A percentile compares a stretch with the other conserved stretches of the same genome.
These are phyloP conservation scores for Microplitis deprimator DNA, from an alignment of 2,888 invertebrate species.

Conservation along the genomic window DNA sequence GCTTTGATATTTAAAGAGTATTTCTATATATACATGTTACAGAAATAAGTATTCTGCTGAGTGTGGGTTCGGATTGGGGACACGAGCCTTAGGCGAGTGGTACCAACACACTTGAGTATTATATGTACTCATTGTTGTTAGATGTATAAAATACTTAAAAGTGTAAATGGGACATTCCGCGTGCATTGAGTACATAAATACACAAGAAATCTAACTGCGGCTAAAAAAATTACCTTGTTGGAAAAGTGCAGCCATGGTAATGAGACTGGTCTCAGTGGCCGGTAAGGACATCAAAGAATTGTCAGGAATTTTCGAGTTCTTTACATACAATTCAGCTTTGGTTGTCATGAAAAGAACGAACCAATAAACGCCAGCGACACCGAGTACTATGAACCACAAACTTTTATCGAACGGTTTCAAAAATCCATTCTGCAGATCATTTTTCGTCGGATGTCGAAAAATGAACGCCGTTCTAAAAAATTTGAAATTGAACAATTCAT, in stretches of 20 bases:
- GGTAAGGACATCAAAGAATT: conserved; percentile 44
- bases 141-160: too few species aligned
- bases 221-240: conserved; percentile 68
- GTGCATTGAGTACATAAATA: too few species aligned
- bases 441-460: conserved; percentile 78
- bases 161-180: too few species aligned
- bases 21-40: too few species aligned
- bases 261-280: conserved; percentile 62
- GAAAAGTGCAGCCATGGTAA: conserved; percentile 70
- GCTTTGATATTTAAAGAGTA: too few species aligned
- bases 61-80: too few species aligned
- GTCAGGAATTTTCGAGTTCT: conserved; percentile 6
- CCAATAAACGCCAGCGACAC: conserved; percentile 49
- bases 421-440: conserved; percentile 77
- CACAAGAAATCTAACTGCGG: too few species aligned
- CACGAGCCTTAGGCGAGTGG: too few species aligned
- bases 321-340: conserved; percentile 50
- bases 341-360: conserved; percentile 51
- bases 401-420: conserved; percentile 76
- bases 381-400: conserved; percentile 73
- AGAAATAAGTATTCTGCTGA: too few species aligned
- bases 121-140: too few species aligned
- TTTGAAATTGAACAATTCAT: neutral
- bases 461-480: conserved; percentile 76
- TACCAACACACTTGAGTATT: too few species aligned